Conservation (phyloP, 2,888 invertebrate genomes). For the Rhagium mordax region DNA sequence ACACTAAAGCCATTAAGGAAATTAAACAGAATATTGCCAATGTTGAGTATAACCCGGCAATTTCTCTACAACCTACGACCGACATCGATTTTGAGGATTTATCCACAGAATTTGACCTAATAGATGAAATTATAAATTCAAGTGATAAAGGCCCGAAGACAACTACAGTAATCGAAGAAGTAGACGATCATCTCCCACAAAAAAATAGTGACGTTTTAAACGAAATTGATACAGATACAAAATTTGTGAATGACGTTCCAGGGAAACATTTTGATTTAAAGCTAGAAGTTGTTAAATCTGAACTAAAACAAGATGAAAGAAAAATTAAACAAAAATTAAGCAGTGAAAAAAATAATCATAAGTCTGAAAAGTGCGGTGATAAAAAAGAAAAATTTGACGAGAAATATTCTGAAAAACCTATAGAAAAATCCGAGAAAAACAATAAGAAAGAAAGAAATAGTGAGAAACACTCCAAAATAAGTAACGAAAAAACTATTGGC, state of each 20-base stretch:
- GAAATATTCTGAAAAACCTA: conserved; percentile 1
- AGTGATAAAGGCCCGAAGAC: conserved; percentile 35
- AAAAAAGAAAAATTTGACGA: conserved; percentile 19
- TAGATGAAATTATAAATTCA: conserved; percentile 67
- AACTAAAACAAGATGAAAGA: conserved; percentile 23
- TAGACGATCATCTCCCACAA: background rate
- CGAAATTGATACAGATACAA: background rate
- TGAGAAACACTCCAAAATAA: conserved; percentile 26
- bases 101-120: conserved; percentile 67
- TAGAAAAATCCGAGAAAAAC: conserved; percentile 39
- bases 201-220: background rate
- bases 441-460: conserved; percentile 33
- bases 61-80: conserved; percentile 46
- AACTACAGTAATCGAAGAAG: conserved; percentile 28
- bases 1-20: conserved; percentile 55
- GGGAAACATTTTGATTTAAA: conserved; percentile 37
- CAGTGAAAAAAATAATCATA: background rate
- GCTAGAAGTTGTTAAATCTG: background rate
- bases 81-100: conserved; percentile 66
- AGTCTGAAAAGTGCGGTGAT: conserved; percentile 3
- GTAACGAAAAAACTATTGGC: background rate
- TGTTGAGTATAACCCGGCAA: conserved; percentile 60
- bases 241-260: background rate
- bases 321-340: conserved; percentile 26
- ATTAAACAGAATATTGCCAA: conserved; percentile 59